Percentiles rank a stretch among this genome's conserved stretches.
These are phyloP conservation scores for Vanacampus margaritifer DNA, from an alignment of 2,113 vertebrate genomes.

Conservation along the genomic window DNA sequence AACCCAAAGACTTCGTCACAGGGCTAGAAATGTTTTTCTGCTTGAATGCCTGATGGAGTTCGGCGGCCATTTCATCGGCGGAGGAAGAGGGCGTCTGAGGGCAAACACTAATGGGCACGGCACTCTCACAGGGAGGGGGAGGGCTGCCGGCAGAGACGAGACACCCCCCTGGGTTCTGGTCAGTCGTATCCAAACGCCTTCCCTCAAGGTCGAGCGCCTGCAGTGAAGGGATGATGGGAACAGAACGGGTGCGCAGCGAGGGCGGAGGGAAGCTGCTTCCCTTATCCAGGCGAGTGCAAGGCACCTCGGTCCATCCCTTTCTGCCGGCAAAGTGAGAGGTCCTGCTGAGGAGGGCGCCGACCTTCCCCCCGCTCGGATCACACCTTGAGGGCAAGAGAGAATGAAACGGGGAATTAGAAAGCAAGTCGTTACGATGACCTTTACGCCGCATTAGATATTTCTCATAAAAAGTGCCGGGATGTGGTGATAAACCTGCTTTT, in stretches of 20 bases:
- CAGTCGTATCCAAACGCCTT: slow-evolving; percentile 63
- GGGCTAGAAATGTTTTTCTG: slow-evolving; percentile 58
- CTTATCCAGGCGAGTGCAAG: slow-evolving; percentile 69
- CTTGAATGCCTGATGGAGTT: slow-evolving; percentile 49
- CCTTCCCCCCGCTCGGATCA: slow-evolving; percentile 50
- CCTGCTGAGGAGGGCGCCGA: slow-evolving; percentile 52
- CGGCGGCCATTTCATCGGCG: slow-evolving; percentile 42
- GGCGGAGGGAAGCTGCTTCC: slow-evolving; percentile 42
- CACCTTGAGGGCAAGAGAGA: slow-evolving; percentile 56
- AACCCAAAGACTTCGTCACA: slow-evolving; percentile 46
- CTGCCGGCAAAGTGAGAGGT: slow-evolving; percentile 52
- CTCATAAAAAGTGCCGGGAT: not conserved
- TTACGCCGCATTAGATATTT: slow-evolving; percentile 10
- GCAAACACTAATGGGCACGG: slow-evolving; percentile 2
- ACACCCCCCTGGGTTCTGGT: slow-evolving; percentile 55
- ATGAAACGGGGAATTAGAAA: slow-evolving; percentile 36
- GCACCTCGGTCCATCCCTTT: slow-evolving; percentile 65
- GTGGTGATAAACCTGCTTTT: slow-evolving; percentile 11
- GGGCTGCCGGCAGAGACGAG: slow-evolving; percentile 3
- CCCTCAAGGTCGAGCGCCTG: slow-evolving; percentile 76
- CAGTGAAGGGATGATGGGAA: slow-evolving; percentile 77
- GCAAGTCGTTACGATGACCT: slow-evolving; percentile 36
- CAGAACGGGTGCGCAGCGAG: slow-evolving; percentile 68
- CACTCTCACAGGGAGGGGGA: slow-evolving; percentile 16
- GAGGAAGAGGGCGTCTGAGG: slow-evolving; percentile 25